Evolutionary conservation across 2,113 vertebrate species (phyloP).

Genomic region (Corythornis madagascariensis): DNA sequence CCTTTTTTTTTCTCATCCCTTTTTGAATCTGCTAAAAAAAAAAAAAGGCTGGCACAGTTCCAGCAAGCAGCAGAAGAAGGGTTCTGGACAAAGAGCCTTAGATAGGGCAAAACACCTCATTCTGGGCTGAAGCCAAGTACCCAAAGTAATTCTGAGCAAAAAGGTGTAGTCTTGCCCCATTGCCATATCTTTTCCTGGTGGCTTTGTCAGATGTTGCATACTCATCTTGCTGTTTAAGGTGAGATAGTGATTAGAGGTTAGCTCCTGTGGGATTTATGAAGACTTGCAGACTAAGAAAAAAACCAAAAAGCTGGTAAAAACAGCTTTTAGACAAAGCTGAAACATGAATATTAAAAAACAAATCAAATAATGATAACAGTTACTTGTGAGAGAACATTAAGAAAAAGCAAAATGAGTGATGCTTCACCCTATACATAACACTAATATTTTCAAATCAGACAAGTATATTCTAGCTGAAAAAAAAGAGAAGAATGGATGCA

Average conservation of each 20-base stretch:
- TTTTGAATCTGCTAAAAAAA: neutral
- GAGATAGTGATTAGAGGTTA: neutral
- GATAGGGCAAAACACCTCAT: neutral
- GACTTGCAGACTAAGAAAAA: neutral
- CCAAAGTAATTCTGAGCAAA: neutral
- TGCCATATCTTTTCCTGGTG: neutral
- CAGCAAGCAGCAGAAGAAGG: neutral
- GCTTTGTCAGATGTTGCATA: neutral
- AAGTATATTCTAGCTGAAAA: neutral
- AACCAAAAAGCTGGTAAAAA: neutral
- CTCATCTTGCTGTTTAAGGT: neutral
- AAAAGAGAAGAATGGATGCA: neutral
- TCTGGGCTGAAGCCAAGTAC: neutral
- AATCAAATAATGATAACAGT: neutral
- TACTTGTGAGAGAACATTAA: neutral
- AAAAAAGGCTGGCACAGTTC: neutral
- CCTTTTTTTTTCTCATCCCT: neutral
- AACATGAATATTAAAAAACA: neutral
- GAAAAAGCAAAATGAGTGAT: neutral
- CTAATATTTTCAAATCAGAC: neutral
- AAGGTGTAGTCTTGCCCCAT: neutral
- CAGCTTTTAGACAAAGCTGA: neutral
- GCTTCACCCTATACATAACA: neutral
- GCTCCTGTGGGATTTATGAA: neutral
- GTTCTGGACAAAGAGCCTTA: neutral